phyloP scores from a whole-genome alignment of 2,797 vertebrate genomes.

The Leuciscus waleckii region DNA sequence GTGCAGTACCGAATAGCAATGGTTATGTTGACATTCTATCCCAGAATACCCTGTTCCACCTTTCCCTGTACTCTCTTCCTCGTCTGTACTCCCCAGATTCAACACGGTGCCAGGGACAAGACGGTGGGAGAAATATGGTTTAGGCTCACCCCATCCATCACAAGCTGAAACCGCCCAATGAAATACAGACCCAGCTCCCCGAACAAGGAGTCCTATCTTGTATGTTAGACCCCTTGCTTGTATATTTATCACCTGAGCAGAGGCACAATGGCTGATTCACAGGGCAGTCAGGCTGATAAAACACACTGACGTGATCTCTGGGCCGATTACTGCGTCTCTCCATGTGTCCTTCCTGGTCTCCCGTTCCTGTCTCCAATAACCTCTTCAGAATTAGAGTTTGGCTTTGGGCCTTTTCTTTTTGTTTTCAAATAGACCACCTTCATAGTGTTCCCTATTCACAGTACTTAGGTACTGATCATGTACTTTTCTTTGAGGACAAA shows the following conservation, averaged over 20 bases:
- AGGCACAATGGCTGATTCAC: slow-evolving; percentile 79
- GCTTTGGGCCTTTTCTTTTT: slow-evolving; percentile 53
- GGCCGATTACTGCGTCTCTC: slow-evolving; percentile 58
- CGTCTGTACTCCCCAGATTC: slow-evolving; percentile 20
- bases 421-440: slow-evolving; percentile 42
- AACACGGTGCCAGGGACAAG: slow-evolving; percentile 50
- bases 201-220: slow-evolving; percentile 79
- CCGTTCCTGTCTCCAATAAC: slow-evolving; percentile 45
- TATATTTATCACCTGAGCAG: slow-evolving; percentile 81
- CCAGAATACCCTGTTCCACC: slow-evolving; percentile 24
- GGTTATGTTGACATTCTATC: neutral
- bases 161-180: slow-evolving; percentile 68
- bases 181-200: slow-evolving; percentile 74
- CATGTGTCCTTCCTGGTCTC: slow-evolving; percentile 59
- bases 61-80: slow-evolving; percentile 19
- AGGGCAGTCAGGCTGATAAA: slow-evolving; percentile 73
- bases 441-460: slow-evolving; percentile 10
- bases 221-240: slow-evolving; percentile 77
- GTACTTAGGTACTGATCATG: slow-evolving; percentile 7
- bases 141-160: slow-evolving; percentile 77
- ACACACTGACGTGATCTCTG: slow-evolving; percentile 73
- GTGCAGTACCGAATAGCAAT: neutral
- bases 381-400: slow-evolving; percentile 59
- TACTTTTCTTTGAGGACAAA: neutral
- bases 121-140: slow-evolving; percentile 57